These are phyloP conservation scores for Andrena trimmerana DNA, from an alignment of 2,888 invertebrate genomes.

Conservation along the genomic window DNA sequence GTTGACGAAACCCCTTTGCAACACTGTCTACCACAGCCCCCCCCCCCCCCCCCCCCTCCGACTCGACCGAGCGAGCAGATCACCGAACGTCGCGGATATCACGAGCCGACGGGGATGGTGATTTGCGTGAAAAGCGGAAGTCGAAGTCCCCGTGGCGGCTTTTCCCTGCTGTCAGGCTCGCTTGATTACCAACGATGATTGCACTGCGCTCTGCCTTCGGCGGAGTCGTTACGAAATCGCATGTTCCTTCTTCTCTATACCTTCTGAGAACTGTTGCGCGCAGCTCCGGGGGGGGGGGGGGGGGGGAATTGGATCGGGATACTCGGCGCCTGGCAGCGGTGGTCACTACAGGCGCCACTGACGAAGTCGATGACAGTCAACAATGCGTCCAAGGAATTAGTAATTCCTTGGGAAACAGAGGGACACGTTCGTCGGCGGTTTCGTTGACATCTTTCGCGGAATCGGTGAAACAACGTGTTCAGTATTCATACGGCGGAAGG, in stretches of 20 bases:
- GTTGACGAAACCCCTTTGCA: conserved; percentile 35
- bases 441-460: conserved; percentile 13
- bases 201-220: conserved; percentile 24
- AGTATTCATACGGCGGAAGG: not conserved
- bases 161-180: conserved; percentile 65
- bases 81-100: conserved; percentile 25
- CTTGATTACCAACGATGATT: conserved; percentile 46
- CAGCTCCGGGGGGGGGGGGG: no score
- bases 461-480: not conserved
- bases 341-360: no score
- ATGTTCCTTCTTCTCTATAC: not conserved
- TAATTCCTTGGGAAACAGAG: not conserved
- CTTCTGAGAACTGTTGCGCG: no score
- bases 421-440: conserved; percentile 9
- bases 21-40: conserved; percentile 1
- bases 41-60: no score
- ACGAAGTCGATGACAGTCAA: not conserved
- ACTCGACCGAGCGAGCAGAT: conserved; percentile 13
- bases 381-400: not conserved
- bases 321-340: no score
- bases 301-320: not conserved
- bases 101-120: conserved; percentile 47
- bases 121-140: conserved; percentile 79
- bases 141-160: conserved; percentile 66
- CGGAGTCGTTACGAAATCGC: conserved; percentile 33